Evolutionary conservation across 2,113 vertebrate species (phyloP).

Genomic region (Naja naja): DNA sequence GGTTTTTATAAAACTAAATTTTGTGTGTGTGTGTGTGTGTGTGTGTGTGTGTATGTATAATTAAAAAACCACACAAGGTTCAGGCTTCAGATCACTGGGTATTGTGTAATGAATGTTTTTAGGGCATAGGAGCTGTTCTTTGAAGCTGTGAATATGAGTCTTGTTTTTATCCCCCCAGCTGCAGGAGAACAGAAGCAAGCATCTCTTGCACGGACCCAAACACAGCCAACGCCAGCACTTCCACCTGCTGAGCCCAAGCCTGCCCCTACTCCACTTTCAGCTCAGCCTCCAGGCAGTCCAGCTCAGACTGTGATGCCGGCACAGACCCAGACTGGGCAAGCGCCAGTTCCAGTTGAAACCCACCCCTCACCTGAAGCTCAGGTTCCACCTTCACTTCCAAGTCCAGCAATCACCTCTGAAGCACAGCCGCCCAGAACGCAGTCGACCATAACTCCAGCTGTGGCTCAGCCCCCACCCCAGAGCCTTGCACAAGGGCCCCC

Average conservation of each 20-base stretch:
- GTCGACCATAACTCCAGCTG: conserved; percentile 56
- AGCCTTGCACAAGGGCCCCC: conserved; percentile 71
- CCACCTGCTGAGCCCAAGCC: conserved; percentile 52
- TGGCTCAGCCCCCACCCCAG: conserved; percentile 69
- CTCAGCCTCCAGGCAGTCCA: conserved; percentile 62
- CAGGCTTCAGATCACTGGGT: neutral
- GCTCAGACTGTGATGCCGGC: conserved; percentile 54
- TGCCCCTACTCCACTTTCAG: conserved; percentile 63
- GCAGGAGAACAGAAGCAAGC: conserved; percentile 67
- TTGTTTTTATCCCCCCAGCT: conserved; percentile 55
- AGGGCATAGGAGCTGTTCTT: neutral
- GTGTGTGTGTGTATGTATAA: neutral
- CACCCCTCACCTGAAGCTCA: conserved; percentile 60
- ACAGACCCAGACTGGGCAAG: conserved; percentile 47
- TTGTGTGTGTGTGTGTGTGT: too few species aligned
- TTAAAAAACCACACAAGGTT: neutral
- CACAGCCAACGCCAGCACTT: conserved; percentile 35
- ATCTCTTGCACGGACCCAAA: conserved; percentile 51
- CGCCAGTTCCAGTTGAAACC: conserved; percentile 64
- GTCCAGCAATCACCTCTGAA: conserved; percentile 55
- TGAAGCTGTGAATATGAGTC: neutral
- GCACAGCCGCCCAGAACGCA: conserved; percentile 54
- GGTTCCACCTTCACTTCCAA: conserved; percentile 42
- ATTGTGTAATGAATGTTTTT: neutral
- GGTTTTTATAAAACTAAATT: neutral